Evolutionary conservation across 1,140 invertebrate genomes (phyloP), one percentile per base, ranked within the genome.

Genomic region (Heliconius melpomene): DNA sequence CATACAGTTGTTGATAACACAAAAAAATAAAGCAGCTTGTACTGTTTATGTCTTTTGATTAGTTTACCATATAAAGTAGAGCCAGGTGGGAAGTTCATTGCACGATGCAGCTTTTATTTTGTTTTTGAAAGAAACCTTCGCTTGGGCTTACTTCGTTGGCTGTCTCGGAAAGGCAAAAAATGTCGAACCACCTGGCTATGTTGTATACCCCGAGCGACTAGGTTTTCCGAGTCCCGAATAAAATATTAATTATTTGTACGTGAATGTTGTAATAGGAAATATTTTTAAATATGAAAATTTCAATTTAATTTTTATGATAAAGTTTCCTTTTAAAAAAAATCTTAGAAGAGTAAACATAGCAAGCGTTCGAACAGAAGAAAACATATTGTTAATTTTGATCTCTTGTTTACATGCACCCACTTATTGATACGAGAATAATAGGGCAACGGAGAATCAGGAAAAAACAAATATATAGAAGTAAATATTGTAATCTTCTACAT

Each of bases 71-170:
- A 84, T 83, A 85, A 86, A 86, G 83, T 80, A 84, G 80, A 54
- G 87, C 91, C 91, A 93, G 91, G 88, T 92, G 91, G 80, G 66
- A 83, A 81, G 90, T 92, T 93, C 91, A 92, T 86, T 87, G 89
- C 83, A 88, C 91, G 87, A 80, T 74, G 83, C 81, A 83, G 83
- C 82, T 91, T 90, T 90, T 88, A 87, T 91, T 90, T 66, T 66
- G 60, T 66, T 26, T 91, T 89, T 86, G 75, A 88, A 84, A 72
- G 82, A 84, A 87, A 83, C 83, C 84, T 85, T 85, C 79, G 82
- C 60, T 26, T 66, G 80, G 76, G 72, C 80, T 82, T 73, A 80
- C 88, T 85, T 86, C 84, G 74, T 79, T 74, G 66, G 79, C 83
- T 85, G 82, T 80, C 80, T 78, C 79, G 77, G 75, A 66, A 50